Percentiles rank a stretch among this genome's conserved stretches.
These are phyloP conservation scores for Blastobasis lacticolella DNA, from an alignment of 2,888 invertebrate genomes.

Conservation along the genomic window DNA sequence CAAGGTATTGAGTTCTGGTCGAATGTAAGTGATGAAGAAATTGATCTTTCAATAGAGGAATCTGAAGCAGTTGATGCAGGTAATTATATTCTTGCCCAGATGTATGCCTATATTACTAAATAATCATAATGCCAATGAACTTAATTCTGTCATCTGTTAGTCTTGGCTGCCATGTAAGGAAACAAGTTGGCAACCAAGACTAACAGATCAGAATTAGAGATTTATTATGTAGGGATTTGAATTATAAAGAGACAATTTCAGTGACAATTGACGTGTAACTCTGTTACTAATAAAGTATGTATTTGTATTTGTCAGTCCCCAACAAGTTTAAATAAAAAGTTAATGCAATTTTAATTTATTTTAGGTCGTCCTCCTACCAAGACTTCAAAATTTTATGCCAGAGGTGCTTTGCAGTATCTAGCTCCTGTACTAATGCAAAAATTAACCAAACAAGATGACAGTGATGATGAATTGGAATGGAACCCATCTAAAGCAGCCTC, in stretches of 20 bases:
- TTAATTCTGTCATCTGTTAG: too few relatives aligned
- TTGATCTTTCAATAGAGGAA: conserved; percentile 94
- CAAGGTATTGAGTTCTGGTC: conserved; percentile 99
- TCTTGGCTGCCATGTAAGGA: too few relatives aligned
- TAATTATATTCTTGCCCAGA: conserved; percentile 16
- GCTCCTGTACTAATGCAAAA: conserved; percentile 95
- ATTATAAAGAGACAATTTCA: not conserved
- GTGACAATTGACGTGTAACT: not conserved
- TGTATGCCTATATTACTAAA: too few relatives aligned
- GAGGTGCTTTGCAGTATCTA: conserved; percentile 95
- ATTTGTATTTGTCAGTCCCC: too few relatives aligned
- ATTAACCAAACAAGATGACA: conserved; percentile 96
- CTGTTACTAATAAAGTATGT: too few relatives aligned
- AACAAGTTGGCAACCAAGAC: too few relatives aligned
- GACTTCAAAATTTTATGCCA: conserved; percentile 97
- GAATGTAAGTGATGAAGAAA: conserved; percentile 99
- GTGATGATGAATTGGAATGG: conserved; percentile 99
- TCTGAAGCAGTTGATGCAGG: conserved; percentile 93
- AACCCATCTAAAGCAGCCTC: conserved; percentile 99
- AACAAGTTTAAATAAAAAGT: not conserved
- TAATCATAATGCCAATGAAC: too few relatives aligned
- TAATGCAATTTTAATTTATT: conserved; percentile 4
- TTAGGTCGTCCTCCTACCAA: conserved; percentile 92
- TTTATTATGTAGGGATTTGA: not conserved
- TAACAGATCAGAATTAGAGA: too few relatives aligned